These are phyloP conservation scores for Sebastes diaconus DNA, from an alignment of 2,797 vertebrate genomes.

Conservation along the genomic window DNA sequence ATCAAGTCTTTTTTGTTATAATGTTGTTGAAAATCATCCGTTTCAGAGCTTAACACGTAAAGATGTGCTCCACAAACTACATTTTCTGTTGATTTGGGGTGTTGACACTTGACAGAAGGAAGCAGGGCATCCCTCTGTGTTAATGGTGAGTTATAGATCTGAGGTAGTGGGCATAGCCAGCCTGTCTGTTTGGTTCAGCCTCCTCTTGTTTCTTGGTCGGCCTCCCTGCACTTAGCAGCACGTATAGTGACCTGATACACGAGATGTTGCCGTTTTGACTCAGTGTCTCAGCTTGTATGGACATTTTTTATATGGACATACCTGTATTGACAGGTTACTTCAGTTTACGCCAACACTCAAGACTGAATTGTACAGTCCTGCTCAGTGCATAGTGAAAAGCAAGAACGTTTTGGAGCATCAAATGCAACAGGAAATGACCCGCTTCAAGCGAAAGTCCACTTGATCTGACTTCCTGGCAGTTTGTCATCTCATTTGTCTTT, in stretches of 20 bases:
- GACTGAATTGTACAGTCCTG: background rate
- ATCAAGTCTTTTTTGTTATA: background rate
- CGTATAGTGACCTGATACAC: constrained; percentile 26
- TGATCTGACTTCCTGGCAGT: background rate
- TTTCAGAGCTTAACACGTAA: background rate
- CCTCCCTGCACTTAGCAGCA: background rate
- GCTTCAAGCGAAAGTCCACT: background rate
- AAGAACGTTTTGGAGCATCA: background rate
- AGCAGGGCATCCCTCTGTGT: background rate
- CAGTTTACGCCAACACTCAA: background rate
- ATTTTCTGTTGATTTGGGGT: background rate
- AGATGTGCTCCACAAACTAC: background rate
- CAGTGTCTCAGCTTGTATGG: background rate
- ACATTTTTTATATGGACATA: background rate
- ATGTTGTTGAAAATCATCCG: background rate
- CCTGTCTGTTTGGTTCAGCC: constrained; percentile 34
- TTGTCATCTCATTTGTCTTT: background rate
- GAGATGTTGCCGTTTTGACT: constrained; percentile 5
- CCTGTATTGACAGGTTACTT: background rate
- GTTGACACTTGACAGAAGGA: background rate
- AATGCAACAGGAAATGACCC: background rate
- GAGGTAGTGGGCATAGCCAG: background rate
- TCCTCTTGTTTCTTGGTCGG: constrained; percentile 8
- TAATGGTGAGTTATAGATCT: constrained; percentile 30
- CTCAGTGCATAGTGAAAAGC: background rate